These are phyloP conservation scores for Ectemnius lituratus DNA, from an alignment of 2,888 invertebrate genomes.

Conservation along the genomic window DNA sequence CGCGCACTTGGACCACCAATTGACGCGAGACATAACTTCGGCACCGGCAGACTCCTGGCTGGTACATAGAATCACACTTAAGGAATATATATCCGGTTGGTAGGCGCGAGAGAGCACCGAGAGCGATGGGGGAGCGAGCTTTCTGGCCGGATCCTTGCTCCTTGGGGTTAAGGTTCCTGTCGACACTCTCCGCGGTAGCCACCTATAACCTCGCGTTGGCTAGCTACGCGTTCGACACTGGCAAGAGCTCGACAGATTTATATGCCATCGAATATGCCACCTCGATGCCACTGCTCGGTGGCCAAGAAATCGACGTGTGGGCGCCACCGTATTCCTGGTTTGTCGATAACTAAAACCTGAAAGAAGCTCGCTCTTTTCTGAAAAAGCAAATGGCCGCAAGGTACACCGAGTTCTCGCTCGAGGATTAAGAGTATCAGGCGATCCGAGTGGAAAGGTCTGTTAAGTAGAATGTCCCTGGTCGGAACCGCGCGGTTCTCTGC, in stretches of 20 bases:
- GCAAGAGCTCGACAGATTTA: constrained; percentile 42
- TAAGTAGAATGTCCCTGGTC: constrained; percentile 31
- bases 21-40: constrained; percentile 70
- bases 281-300: neutral
- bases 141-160: constrained; percentile 48
- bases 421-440: neutral
- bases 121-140: constrained; percentile 56
- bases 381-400: neutral
- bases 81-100: constrained; percentile 62
- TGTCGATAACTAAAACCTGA: neutral
- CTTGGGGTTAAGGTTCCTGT: constrained; percentile 52
- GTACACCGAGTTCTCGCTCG: neutral
- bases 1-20: constrained; percentile 61
- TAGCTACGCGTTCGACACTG: constrained; percentile 50
- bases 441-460: constrained; percentile 6
- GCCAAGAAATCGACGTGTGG: too few species aligned
- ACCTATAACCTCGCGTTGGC: constrained; percentile 61
- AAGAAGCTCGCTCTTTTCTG: too few species aligned
- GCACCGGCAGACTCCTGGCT: constrained; percentile 59
- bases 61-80: constrained; percentile 75
- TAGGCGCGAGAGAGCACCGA: constrained; percentile 43
- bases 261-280: constrained; percentile 38
- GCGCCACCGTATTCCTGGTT: too few species aligned
- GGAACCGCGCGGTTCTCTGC: constrained; percentile 51
- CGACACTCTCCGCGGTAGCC: constrained; percentile 58